These are phyloP conservation scores for Argynnis bischoffii DNA, from an alignment of 2,888 invertebrate species.

Conservation along the genomic window DNA sequence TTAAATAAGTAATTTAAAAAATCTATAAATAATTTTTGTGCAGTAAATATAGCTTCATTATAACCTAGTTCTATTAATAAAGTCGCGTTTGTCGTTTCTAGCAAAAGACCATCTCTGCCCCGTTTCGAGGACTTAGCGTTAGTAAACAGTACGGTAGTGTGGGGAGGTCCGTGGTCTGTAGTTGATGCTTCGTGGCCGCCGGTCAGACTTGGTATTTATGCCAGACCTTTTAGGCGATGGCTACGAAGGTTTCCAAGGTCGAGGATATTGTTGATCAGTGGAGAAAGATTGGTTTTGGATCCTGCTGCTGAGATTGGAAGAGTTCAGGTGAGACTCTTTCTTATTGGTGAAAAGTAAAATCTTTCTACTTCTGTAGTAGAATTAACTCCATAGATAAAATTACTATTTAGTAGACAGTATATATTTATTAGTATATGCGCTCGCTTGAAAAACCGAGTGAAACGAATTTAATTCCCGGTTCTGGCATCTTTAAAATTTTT, in stretches of 20 bases:
- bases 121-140: constrained; percentile 91
- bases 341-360: too few species aligned
- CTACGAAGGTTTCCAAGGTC: constrained; percentile 90
- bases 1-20: too few species aligned
- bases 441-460: too few species aligned
- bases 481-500: too few species aligned
- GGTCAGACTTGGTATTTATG: constrained; percentile 91
- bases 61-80: background rate
- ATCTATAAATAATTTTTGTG: background rate
- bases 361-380: too few species aligned
- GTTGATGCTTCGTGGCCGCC: constrained; percentile 93
- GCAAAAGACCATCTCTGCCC: constrained; percentile 89
- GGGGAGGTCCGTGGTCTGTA: constrained; percentile 65
- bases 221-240: constrained; percentile 92
- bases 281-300: constrained; percentile 92
- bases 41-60: background rate
- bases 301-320: constrained; percentile 93
- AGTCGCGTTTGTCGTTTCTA: constrained; percentile 46
- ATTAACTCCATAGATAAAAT: too few species aligned
- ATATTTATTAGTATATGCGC: too few species aligned
- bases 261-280: constrained; percentile 93
- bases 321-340: constrained; percentile 83
- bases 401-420: too few species aligned
- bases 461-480: too few species aligned
- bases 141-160: constrained; percentile 84